Conservation (phyloP, 2,888 invertebrate species). For the Choreutis nemorana region DNA sequence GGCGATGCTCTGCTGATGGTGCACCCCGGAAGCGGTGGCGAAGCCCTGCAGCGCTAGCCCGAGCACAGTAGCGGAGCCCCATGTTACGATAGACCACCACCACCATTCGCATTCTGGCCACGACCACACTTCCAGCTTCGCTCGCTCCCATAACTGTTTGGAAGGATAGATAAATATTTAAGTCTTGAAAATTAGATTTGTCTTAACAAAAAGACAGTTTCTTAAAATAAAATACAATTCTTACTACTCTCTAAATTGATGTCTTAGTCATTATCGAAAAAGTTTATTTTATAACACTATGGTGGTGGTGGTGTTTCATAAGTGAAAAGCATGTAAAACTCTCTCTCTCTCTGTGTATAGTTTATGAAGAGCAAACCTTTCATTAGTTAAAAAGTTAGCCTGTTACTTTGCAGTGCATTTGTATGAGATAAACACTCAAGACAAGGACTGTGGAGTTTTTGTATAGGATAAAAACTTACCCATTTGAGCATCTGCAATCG, state of each 20-base stretch:
- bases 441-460: not conserved
- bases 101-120: constrained; percentile 74
- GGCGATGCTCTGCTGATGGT: constrained; percentile 68
- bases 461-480: constrained; percentile 30
- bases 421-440: not conserved
- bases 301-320: no score
- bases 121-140: constrained; percentile 62
- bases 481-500: constrained; percentile 74
- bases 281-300: no score
- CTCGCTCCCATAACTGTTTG: constrained; percentile 68
- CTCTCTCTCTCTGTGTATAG: no score
- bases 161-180: not conserved
- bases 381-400: no score
- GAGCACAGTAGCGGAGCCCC: constrained; percentile 74
- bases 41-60: constrained; percentile 75
- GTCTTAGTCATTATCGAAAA: no score
- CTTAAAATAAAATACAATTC: no score
- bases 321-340: no score
- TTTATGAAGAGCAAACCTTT: no score
- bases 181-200: not conserved
- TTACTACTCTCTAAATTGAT: no score
- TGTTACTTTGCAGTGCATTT: no score
- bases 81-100: constrained; percentile 76
- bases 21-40: constrained; percentile 72
- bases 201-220: no score